These are phyloP conservation scores for Gasterosteus nipponicus DNA, from an alignment of 2,113 vertebrate species.

Conservation along the genomic window DNA sequence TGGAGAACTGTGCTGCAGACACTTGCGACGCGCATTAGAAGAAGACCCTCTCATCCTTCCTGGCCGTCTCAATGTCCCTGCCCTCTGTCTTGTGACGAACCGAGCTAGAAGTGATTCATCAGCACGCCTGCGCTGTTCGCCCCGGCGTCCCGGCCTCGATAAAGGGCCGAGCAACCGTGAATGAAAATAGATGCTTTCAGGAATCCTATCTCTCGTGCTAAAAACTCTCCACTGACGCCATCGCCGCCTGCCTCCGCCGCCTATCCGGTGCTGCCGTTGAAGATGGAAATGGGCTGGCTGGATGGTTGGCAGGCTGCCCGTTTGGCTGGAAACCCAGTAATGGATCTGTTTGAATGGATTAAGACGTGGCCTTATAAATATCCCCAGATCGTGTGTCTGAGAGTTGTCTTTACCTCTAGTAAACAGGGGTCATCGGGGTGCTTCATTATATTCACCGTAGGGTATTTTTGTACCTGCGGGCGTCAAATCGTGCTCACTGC, in stretches of 20 bases:
- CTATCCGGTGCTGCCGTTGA: slow-evolving; percentile 20
- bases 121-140: slow-evolving; percentile 58
- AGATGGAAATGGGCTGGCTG: slow-evolving; percentile 63
- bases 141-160: slow-evolving; percentile 69
- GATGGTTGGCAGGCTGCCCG: slow-evolving; percentile 58
- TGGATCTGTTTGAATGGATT: slow-evolving; percentile 79
- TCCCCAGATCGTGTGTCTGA: slow-evolving; percentile 76
- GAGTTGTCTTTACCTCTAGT: slow-evolving; percentile 71
- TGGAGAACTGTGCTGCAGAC: background rate
- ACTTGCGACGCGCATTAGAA: slow-evolving; percentile 7
- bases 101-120: slow-evolving; percentile 65
- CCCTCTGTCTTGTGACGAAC: slow-evolving; percentile 51
- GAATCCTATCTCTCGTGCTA: slow-evolving; percentile 77
- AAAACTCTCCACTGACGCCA: slow-evolving; percentile 72
- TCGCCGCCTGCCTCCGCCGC: slow-evolving; percentile 40
- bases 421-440: slow-evolving; percentile 58
- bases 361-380: slow-evolving; percentile 80
- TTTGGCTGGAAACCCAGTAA: slow-evolving; percentile 68
- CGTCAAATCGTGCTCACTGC: background rate
- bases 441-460: slow-evolving; percentile 53
- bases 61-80: slow-evolving; percentile 55
- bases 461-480: slow-evolving; percentile 65
- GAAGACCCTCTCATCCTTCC: slow-evolving; percentile 44
- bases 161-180: slow-evolving; percentile 70
- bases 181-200: slow-evolving; percentile 84